Evolutionary conservation across 2,113 vertebrate species (phyloP).

Genomic region (Prinia subflava): DNA sequence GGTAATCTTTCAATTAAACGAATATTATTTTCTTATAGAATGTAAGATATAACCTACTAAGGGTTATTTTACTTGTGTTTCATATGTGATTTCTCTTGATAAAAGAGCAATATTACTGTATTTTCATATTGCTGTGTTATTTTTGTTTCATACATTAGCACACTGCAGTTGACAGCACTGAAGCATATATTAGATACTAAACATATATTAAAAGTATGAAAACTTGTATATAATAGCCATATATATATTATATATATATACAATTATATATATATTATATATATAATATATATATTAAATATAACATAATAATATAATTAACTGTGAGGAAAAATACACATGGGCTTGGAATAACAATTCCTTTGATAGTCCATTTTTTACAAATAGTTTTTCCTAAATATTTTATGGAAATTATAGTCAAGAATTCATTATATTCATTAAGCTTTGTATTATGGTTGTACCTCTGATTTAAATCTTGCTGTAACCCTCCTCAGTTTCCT

Average conservation of each 20-base stretch:
- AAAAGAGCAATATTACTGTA: not conserved
- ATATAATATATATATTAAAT: too few relatives aligned
- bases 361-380: too few relatives aligned
- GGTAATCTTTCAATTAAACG: not conserved
- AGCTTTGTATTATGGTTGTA: not conserved
- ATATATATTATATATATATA: too few relatives aligned
- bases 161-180: not conserved
- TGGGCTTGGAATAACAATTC: not conserved
- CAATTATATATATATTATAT: too few relatives aligned
- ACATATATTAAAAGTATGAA: not conserved
- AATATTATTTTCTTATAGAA: not conserved
- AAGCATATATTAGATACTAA: not conserved
- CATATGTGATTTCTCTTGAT: not conserved
- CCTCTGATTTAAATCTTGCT: slow-evolving; percentile 28
- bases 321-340: not conserved
- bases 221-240: not conserved
- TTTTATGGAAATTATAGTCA: not conserved
- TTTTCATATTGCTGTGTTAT: not conserved
- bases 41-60: not conserved
- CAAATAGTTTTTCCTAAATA: not conserved
- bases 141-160: not conserved
- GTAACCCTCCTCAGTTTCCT: slow-evolving; percentile 83
- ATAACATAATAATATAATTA: too few relatives aligned
- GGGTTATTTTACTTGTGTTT: not conserved
- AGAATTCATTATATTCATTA: not conserved